Evolutionary conservation across 2,888 invertebrate genomes (phyloP), one percentile per base, ranked within the genome.

Genomic region (Drosophila lacicola): DNA sequence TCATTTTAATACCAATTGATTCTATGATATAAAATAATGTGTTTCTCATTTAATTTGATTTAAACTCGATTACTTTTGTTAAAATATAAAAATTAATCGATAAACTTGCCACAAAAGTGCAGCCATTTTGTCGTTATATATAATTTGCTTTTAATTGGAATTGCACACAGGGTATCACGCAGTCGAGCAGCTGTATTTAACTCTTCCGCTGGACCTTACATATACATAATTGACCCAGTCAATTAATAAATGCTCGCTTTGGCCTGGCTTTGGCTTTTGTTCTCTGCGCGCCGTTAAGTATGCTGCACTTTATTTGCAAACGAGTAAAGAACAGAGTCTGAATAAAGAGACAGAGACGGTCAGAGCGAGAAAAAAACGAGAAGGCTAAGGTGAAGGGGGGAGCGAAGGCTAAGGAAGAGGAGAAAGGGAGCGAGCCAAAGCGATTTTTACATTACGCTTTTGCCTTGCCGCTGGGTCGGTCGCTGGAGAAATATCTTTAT

Each of bases 231-330:
- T 77, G 76, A 77, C 66, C 73, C 82, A 73, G 82, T 78, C 85
- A 82, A 82, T 85, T 82, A 82, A 82, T 77, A 82, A 82, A 79
- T 77, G 68, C 76, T 64, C 61, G 60, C 71, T 66, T 64, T 77
- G 79, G 37, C 74, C 53, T 56, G 58, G 62, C 64, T n/a, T 51
- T 66, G 76, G 68, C 77, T 67, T 74, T 78, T 78, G 70, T 74
- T 74, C 71, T 57, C n/a, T 10, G 53, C 10, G 64, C 70, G 60
- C 74, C 54, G 63, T 70, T 74, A 78, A 78, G 78, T 78, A 74
- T 78, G 71, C 78, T 74, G 78, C 78, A 78, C 67, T 78, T 74
- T 78, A 74, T 78, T 74, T 74, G 70, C 75, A 70, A 74, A 66
- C 74, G 70, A 70, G 47, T 21, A 37, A 21, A 34, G 39, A 14